Conservation (phyloP, 2,113 vertebrate species). For the Bothrops jararaca region DNA sequence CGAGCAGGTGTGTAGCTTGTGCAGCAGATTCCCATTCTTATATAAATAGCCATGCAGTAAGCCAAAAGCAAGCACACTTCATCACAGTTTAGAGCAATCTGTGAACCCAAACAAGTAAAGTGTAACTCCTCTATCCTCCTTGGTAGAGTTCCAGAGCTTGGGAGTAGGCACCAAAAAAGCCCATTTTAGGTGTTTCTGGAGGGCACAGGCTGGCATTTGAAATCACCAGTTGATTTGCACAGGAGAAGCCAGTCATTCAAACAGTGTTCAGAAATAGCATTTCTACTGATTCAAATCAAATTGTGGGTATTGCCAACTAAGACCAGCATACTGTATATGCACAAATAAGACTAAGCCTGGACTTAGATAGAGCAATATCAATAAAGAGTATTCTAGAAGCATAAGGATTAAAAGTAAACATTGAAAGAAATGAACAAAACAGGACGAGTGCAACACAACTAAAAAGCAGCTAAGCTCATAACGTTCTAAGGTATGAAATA, state of each 20-base stretch:
- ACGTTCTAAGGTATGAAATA: not conserved
- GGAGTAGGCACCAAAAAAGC: not conserved
- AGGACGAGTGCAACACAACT: not conserved
- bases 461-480: not conserved
- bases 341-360: not conserved
- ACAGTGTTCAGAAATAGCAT: not conserved
- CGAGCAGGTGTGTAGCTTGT: conserved; percentile 74
- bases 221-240: not conserved
- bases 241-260: not conserved
- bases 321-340: not conserved
- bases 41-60: not conserved
- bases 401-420: not conserved
- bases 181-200: not conserved
- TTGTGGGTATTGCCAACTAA: not conserved
- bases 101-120: not conserved
- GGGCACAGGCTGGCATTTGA: not conserved
- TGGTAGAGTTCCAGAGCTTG: not conserved
- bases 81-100: not conserved
- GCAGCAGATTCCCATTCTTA: not conserved
- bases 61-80: not conserved
- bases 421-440: not conserved
- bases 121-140: not conserved
- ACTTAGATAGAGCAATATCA: not conserved
- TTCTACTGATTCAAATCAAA: not conserved
- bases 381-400: not conserved